phyloP scores from a whole-genome alignment of 2,888 invertebrate genomes.

The Portevinia maculata region DNA sequence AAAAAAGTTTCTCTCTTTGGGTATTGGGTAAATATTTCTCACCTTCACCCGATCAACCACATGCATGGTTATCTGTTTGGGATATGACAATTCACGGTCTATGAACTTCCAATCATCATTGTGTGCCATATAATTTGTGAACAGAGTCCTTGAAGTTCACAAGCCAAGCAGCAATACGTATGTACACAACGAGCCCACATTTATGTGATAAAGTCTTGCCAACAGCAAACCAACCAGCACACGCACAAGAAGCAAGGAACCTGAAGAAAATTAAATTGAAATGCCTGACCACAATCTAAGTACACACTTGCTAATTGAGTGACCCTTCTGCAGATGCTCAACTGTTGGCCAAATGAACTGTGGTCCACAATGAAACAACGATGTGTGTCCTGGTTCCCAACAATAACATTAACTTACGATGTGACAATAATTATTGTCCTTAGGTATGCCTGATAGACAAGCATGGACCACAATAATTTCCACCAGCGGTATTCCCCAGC shows the following conservation, averaged over 20 bases:
- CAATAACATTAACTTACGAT: constrained; percentile 67
- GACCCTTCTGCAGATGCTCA: constrained; percentile 72
- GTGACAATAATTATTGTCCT: constrained; percentile 72
- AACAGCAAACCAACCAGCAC: background rate
- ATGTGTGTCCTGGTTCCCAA: constrained; percentile 15
- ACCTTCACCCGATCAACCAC: background rate
- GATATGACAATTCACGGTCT: constrained; percentile 3
- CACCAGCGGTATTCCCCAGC: constrained; percentile 42
- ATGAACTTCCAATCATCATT: constrained; percentile 39
- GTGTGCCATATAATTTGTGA: constrained; percentile 17
- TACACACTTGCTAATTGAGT: constrained; percentile 74
- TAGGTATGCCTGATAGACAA: constrained; percentile 48
- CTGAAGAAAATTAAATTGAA: constrained; percentile 74
- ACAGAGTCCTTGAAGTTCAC: constrained; percentile 22
- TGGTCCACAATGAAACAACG: constrained; percentile 62
- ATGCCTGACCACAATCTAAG: constrained; percentile 70
- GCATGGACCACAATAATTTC: constrained; percentile 67
- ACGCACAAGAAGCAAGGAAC: constrained; percentile 58
- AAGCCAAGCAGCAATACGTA: constrained; percentile 19
- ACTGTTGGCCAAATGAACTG: constrained; percentile 64
- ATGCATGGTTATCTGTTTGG: background rate
- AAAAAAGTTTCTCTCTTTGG: no score
- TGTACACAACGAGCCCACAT: background rate
- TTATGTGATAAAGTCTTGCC: constrained; percentile 7
- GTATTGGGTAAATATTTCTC: no score